A percentile compares a stretch with the other conserved stretches of the same genome.
phyloP scores from a whole-genome alignment of 2,888 invertebrate genomes.

The Dynastes grantii region DNA sequence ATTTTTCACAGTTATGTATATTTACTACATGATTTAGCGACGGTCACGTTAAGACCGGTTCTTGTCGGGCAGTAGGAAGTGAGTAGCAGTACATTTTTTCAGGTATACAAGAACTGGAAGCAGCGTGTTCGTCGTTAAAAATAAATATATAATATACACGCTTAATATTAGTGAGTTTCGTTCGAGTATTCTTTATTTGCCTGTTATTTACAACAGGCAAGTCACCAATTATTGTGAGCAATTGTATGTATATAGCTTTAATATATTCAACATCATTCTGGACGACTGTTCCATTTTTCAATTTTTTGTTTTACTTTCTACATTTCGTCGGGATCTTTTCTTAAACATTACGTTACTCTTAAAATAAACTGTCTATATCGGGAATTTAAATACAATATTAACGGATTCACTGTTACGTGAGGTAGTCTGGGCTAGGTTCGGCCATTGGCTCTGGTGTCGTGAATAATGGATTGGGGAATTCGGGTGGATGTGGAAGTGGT shows the following conservation, averaged over 20 bases:
- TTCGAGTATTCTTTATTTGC: conserved; percentile 42
- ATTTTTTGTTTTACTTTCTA: conserved; percentile 33
- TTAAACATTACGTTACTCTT: conserved; percentile 34
- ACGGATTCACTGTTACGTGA: conserved; percentile 69
- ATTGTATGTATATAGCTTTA: conserved; percentile 12
- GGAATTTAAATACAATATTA: conserved; percentile 32
- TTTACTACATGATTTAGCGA: conserved; percentile 52
- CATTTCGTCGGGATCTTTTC: conserved; percentile 25
- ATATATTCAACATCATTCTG: neutral
- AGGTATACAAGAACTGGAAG: conserved; percentile 50
- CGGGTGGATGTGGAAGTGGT: conserved; percentile 94
- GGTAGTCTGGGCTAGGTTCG: conserved; percentile 88
- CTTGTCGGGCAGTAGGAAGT: conserved; percentile 55
- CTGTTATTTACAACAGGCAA: conserved; percentile 25
- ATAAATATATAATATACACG: conserved; percentile 56
- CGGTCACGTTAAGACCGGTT: conserved; percentile 26
- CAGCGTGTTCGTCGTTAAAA: conserved; percentile 48
- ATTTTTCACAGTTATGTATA: conserved; percentile 53
- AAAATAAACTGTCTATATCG: conserved; percentile 39
- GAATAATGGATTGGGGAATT: conserved; percentile 95
- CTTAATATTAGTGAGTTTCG: conserved; percentile 50
- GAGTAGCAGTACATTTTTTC: conserved; percentile 54
- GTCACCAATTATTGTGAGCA: conserved; percentile 41
- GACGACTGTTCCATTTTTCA: conserved; percentile 35
- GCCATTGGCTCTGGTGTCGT: conserved; percentile 86